These are phyloP conservation scores for Meles meles DNA, from an alignment of 2,113 vertebrate genomes.

Conservation along the genomic window DNA sequence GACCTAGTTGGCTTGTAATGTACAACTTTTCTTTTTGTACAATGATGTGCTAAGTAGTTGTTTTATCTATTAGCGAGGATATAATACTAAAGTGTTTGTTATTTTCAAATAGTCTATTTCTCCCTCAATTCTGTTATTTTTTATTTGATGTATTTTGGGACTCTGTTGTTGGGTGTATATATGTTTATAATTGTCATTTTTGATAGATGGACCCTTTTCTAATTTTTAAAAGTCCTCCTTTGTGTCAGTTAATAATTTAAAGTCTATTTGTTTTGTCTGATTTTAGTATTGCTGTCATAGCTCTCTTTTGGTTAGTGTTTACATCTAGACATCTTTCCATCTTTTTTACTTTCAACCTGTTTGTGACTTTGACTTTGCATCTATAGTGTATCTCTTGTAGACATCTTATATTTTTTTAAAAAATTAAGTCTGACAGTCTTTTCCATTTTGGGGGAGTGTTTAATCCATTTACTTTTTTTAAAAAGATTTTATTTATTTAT, in stretches of 20 bases:
- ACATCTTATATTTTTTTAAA: not conserved
- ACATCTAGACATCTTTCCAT: not conserved
- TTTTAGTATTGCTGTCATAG: not conserved
- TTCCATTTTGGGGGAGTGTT: not conserved
- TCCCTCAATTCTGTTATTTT: not conserved
- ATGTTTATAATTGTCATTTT: not conserved
- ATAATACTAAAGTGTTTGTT: not conserved
- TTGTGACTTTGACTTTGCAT: conserved; percentile 14
- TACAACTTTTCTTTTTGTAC: not conserved
- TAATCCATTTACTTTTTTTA: not conserved
- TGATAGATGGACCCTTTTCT: not conserved
- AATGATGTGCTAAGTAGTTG: not conserved
- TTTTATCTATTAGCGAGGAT: not conserved
- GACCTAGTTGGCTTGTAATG: not conserved
- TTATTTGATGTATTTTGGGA: not conserved
- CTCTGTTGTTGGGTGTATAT: not conserved
- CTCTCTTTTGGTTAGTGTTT: not conserved
- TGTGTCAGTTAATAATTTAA: not conserved
- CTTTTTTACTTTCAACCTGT: not conserved
- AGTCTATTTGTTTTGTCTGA: not conserved
- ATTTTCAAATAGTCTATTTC: not conserved
- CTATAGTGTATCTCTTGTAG: not conserved
- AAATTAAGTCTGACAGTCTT: not conserved
- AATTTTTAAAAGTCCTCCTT: not conserved
- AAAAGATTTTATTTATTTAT: no score